A percentile compares a stretch with the other conserved stretches of the same genome.
Conservation (phyloP, 1,140 invertebrate species). For the Lysiphlebus fabarum region DNA sequence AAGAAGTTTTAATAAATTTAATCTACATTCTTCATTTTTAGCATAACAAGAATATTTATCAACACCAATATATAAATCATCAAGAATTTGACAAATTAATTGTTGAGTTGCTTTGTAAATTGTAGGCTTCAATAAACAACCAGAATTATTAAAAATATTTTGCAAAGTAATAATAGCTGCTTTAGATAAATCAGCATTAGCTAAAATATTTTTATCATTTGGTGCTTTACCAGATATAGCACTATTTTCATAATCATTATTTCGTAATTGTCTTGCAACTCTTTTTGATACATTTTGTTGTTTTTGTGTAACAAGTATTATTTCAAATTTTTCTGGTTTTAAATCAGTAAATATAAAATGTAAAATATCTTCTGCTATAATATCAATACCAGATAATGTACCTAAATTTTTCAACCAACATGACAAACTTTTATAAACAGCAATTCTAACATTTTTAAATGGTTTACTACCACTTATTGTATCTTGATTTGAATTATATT, state of each 20-base stretch:
- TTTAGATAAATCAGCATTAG: constrained; percentile 35
- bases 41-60: constrained; percentile 34
- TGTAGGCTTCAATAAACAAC: constrained; percentile 28
- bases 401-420: constrained; percentile 30
- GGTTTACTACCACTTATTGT: constrained; percentile 29
- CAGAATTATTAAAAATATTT: constrained; percentile 37
- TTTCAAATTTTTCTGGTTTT: constrained; percentile 33
- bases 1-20: constrained; percentile 36
- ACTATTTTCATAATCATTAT: constrained; percentile 36
- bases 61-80: constrained; percentile 35
- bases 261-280: constrained; percentile 36
- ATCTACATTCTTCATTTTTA: constrained; percentile 32
- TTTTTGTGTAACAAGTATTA: constrained; percentile 36
- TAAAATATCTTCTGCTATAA: constrained; percentile 31
- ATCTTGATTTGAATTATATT: constrained; percentile 14
- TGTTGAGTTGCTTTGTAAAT: constrained; percentile 38
- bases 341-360: constrained; percentile 34
- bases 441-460: constrained; percentile 32
- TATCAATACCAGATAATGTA: constrained; percentile 35
- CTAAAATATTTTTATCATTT: constrained; percentile 17
- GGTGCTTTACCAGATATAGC: constrained; percentile 25
- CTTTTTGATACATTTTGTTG: constrained; percentile 39
- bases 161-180: constrained; percentile 35
- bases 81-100: constrained; percentile 30
- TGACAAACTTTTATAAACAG: constrained; percentile 34